Base-by-base conservation (phyloP, 2,797 vertebrate genomes). In the Vespertilio murinus region DNA sequence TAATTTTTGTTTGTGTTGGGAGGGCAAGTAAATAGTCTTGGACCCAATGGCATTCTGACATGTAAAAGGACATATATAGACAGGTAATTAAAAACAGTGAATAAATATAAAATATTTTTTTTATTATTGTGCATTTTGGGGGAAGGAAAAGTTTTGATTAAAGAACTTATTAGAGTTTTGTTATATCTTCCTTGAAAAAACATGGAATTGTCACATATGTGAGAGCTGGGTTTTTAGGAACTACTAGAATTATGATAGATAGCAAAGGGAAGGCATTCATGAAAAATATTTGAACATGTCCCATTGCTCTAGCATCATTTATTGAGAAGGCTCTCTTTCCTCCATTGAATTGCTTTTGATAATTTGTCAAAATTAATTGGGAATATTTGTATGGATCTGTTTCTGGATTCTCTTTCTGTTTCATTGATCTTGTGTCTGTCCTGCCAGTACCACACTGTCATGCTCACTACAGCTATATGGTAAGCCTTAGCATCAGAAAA, bases 1-100 rank as follows among this genome's bases (percentile, higher is more conserved):
- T 90, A 93, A 93, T 17, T 94, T 81, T 28, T 92, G 0, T 74
- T 83, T 94, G 12, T 92, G n/a, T 93, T 94, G 75, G 38, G 52
- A 95, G 20, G 8, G 30, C 59, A 96, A 85, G 13, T 94, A 49
- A 90, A 67, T 67, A 79, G 45, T 88, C 79, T 96, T 75, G 71
- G 40, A 83, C 0, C 5, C 14, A 49, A 2, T 65, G 17, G 13
- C 47, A 65, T 93, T 86, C 28, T 89, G 22, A 71, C 5, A 49
- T 90, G 25, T 86, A 77, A 67, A 94, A 85, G 20, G 23, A 81
- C 59, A 7, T 70, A 16, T 42, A 40, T 35, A 87, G 71, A 79
- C 23, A 95, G 59, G 14, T 92, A 30, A 82, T 64, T 94, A 75
- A 71, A 78, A 86, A 65, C 67, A 87, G 1, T 89, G 18, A 75